Base-by-base conservation (phyloP, 2,888 invertebrate genomes). In the Neria commutata region DNA sequence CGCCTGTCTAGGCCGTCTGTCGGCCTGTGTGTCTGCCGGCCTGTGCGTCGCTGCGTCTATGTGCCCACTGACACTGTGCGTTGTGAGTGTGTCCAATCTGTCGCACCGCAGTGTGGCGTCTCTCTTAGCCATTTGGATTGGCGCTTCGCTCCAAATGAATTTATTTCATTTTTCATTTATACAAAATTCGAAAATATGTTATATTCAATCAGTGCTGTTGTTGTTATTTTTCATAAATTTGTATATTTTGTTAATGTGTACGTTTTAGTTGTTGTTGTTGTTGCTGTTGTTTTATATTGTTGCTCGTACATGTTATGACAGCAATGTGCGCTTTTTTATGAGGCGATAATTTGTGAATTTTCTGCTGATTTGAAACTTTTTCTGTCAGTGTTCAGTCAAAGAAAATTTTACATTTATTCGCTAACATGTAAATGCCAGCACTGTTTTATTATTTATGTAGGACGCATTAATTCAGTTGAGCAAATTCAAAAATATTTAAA, bases 251-350 rank as follows among this genome's bases (percentile, higher is more conserved):
- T 67, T 73, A 67, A 65, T 33, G 33, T 45, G 16, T 17, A 52
- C 23, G 8, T 19, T 16, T 40, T 40, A 24, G 37, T 40, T 14
- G 10, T 61, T 42, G 2, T 33, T 64, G 57, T 66, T 63, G 62
- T 61, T 64, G 60, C 64, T 69, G 67, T 69, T 40, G 49, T 45
- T 66, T 67, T 62, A 54, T 67, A 63, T 71, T 50, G 8, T 50
- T 19, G 33, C 19, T 17, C 33, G 29, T 29, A 61, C 25, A 21
- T 66, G 70, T 73, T 71, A 73, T 71, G 71, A 71, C 71, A 73
- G 73, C 68, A 71, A 73, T 71, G 73, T 67, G 67, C 63, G 63
- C 42, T n/a, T n/a, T n/a, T n/a, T n/a, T 47, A 37, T 47, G 48
- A 19, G 50, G 59, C 51, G 50, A 59, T 48, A 65, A 58, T 53